A percentile compares a stretch with the other conserved stretches of the same genome.
Conservation (phyloP, 2,113 vertebrate species). For the Nibea coibor region DNA sequence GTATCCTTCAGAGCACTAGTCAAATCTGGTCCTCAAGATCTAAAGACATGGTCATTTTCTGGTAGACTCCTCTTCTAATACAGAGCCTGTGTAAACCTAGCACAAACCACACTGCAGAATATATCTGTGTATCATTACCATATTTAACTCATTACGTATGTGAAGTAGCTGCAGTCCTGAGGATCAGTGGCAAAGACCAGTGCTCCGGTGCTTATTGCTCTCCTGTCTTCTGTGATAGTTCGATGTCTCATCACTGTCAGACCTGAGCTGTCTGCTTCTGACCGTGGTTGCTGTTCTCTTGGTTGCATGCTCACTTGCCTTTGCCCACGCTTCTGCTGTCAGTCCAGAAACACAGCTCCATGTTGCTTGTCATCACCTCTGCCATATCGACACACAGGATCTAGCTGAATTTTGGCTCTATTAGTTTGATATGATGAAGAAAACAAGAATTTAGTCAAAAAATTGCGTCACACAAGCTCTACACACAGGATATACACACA, state of each 20-base stretch:
- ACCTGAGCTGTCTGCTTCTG: neutral
- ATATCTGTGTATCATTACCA: neutral
- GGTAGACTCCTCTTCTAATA: neutral
- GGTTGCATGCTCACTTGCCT: conserved; percentile 33
- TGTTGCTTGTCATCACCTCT: neutral
- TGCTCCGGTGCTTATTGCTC: neutral
- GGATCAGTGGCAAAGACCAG: conserved; percentile 9
- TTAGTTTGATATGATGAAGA: neutral
- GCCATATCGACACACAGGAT: conserved; percentile 13
- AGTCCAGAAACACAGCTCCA: neutral
- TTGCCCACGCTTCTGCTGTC: conserved; percentile 16
- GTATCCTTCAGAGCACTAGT: neutral
- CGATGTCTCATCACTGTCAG: neutral
- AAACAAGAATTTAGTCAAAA: neutral
- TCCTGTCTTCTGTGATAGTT: neutral
- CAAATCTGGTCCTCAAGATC: conserved; percentile 38
- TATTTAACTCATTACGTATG: neutral
- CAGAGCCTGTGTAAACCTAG: neutral
- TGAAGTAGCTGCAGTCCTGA: conserved; percentile 11
- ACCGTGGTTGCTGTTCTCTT: conserved; percentile 3
- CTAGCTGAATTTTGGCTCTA: neutral
- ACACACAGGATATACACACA: too few relatives aligned
- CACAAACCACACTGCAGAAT: conserved; percentile 1
- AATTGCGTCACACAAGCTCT: too few relatives aligned
- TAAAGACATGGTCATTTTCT: conserved; percentile 1